Evolutionary conservation across 2,113 vertebrate species (phyloP), one percentile per base, ranked within the genome.

Genomic region (Brachyhypopomus occidentalis): DNA sequence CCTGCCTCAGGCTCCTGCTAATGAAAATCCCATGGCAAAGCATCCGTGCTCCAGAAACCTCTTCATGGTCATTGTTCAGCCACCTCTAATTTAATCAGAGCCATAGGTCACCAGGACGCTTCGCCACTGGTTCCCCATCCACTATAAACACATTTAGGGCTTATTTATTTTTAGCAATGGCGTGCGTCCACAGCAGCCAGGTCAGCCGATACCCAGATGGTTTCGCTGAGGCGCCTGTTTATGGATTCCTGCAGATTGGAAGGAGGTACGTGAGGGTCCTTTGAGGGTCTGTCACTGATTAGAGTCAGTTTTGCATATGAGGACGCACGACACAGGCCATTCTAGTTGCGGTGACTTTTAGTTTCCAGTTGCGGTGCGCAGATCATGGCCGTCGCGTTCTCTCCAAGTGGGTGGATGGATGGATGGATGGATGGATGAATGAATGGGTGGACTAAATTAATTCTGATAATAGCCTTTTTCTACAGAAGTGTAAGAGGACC

Each of bases 121-220:
- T 66, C 66, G 58, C 81, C 83, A 78, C 76, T 52, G 52, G 80
- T 81, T 85, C 78, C 79, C 75, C 23, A 72, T 85, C 81, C 87
- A 86, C 84, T 84, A 78, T 84, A 85, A 89, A 91, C 86, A 89
- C 86, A 78, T 89, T 89, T 78, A 82, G 69, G 76, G 82, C 85
- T 90, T 90, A 87, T 91, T 90, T 91, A 89, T 92, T 90, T 91
- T 86, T 88, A 86, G 88, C 87, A 73, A 78, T 87, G 87, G 87
- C 81, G 85, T 86, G 86, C 86, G 86, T 91, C 85, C 77, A 83
- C 78, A 56, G 86, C 74, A 69, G 79, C 69, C 20, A 62, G 81
- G 78, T 86, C 80, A 87, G 79, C 82, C 79, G 82, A 72, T 84
- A 83, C 74, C 87, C 91, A 92, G 85, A 88, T 92, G 91, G 84